Base-by-base conservation (phyloP, 2,113 vertebrate species). In the Entelurus aequoreus region DNA sequence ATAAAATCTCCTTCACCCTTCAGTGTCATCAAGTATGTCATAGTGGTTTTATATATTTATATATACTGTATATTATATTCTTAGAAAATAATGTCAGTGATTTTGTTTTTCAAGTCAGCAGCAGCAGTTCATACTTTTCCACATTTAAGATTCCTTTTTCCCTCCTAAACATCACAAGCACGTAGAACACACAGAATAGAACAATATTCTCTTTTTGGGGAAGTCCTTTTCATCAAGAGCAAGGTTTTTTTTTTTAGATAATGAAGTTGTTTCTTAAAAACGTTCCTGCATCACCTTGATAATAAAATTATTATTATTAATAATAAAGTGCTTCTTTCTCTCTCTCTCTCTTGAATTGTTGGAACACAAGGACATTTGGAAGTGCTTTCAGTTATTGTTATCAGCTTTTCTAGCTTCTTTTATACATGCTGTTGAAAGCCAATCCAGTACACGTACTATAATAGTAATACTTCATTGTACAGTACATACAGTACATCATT, bases 311-410 rank as follows among this genome's bases (percentile, higher is more conserved):
- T 3, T 42, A 42, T 9, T 42, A 42, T 4, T 46, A 12, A 12
- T 53, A 64, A 75, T 89, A 88, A 89, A 88, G 82, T 86, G 86
- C 87, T 76, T 78, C 54, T n/a, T n/a, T 49, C 54, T 70, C 65
- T 66, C 49, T 63, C 44, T 63, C 13, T 35, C 21, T 21, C 21
- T 50, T 38, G 11, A 42, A 28, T 16, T 54, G 48, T 48, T 66
- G 56, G 36, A 72, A 72, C 44, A 78, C 48, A 55, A 72, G 58
- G 61, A 74, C 60, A 57, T 48, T 56, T 75, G 68, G 72, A 83
- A 78, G 75, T 78, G 75, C 67, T 72, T 70, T 21, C 11, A 21
- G 40, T 72, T 62, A 68, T 47, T 1, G 3, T 49, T 11, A 57
- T 79, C 54, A 57, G 66, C 35, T 64, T 77, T 63, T 71, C 48